Conservation (phyloP, 2,113 vertebrate species). For the Fulmarus glacialis region DNA sequence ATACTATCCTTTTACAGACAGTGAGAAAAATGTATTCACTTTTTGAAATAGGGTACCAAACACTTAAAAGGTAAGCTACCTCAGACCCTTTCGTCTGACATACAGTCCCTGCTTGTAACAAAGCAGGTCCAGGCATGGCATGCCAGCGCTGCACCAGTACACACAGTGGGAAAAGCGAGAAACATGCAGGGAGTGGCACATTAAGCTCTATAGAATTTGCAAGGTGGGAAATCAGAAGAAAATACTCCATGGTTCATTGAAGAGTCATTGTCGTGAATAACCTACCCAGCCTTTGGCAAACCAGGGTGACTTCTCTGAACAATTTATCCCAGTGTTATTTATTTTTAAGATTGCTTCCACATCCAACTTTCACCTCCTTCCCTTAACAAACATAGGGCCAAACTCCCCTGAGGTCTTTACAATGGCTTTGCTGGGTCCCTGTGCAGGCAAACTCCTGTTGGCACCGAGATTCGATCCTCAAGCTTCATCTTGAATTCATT, state of each 20-base stretch:
- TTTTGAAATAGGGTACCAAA: background rate
- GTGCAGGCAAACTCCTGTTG: slow-evolving; percentile 10
- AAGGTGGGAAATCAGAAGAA: background rate
- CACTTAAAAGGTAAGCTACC: background rate
- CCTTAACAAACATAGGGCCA: background rate
- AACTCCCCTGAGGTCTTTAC: background rate
- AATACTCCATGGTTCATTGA: background rate
- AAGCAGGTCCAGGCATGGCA: background rate
- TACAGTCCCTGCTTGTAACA: too few species aligned
- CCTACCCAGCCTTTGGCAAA: background rate
- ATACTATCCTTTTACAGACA: background rate
- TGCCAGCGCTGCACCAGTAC: background rate
- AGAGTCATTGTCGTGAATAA: background rate
- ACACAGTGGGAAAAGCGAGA: background rate
- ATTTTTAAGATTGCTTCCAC: background rate
- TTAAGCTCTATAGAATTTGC: background rate
- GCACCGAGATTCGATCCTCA: background rate
- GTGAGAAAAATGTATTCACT: background rate
- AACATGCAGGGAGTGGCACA: rapidly evolving
- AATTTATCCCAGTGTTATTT: background rate
- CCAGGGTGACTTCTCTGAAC: background rate
- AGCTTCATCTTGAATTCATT: slow-evolving; percentile 68
- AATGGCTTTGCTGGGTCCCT: background rate
- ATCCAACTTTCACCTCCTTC: background rate
- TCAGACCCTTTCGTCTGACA: rapidly evolving